Evolutionary conservation across 35 echinoderm and acorn worm species (phyloP), one percentile per base, ranked within the genome.

Genomic region (Lytechinus pictus): DNA sequence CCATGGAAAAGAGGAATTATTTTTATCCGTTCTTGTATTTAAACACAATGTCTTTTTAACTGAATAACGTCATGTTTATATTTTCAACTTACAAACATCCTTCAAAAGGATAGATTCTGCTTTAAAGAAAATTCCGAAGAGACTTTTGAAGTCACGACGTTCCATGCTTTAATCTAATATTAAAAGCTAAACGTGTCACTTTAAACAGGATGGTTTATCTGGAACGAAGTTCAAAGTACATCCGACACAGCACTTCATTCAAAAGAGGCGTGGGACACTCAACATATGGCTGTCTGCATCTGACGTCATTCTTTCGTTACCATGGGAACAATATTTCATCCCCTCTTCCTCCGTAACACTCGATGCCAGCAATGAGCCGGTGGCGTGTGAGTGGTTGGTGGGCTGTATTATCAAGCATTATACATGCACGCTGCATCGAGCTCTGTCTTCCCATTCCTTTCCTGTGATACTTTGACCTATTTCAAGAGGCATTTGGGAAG

Each of bases 241-340:
- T 93, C n/a, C 92, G 92, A 93, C 54, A 54, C 11, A 93, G 21
- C 54, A 93, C 29, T 54, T 12, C 92, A 93, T 54, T 93, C 54
- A 93, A 13, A 55, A 93, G 54, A 55, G 52, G 28, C 92, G 92
- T 93, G 92, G 57, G 92, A 93, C 27, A 57, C 53, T 93, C 92
- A 44, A 93, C 92, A 93, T 93, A 93, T 93, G 92, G 92, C 27
- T 54, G 53, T 93, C 92, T 93, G 92, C 92, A 13, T 10, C 24
- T 93, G 92, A 93, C 92, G 92, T 93, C 92, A 93, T 93, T n/a
- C 92, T 93, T 12, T 57, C 9, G 92, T 93, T 55, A 27, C 55
- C 54, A 93, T 93, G 92, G 92, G 28, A 27, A 55, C 92, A 54
- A 55, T 55, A 27, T 93, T 54, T 93, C 52, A 54, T 93, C 53